Conservation (phyloP, 2,113 vertebrate species). For the Ibidorhyncha struthersii region DNA sequence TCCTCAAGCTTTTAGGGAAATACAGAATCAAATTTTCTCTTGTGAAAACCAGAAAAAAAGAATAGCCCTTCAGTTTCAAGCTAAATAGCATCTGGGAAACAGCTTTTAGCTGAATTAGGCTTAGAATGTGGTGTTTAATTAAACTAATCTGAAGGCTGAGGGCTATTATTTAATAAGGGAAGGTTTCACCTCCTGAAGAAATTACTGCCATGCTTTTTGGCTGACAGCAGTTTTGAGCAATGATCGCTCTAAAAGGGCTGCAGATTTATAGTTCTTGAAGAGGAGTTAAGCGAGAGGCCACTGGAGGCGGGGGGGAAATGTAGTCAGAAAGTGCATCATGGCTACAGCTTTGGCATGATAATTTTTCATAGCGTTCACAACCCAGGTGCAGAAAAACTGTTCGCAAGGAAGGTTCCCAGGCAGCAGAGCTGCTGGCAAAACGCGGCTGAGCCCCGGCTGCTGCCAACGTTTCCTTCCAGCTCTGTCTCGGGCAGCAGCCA, state of each 20-base stretch:
- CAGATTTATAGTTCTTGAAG: not conserved
- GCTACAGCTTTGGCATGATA: not conserved
- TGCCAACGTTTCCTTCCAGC: too few species aligned
- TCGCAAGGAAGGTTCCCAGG: not conserved
- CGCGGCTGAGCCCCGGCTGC: not conserved
- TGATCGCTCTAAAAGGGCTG: not conserved
- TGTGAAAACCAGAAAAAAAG: not conserved
- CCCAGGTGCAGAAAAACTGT: not conserved
- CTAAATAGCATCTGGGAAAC: not conserved
- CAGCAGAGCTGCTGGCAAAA: not conserved
- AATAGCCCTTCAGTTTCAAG: not conserved
- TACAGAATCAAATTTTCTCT: not conserved
- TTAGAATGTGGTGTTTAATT: not conserved
- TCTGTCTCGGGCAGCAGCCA: not conserved
- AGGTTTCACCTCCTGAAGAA: not conserved
- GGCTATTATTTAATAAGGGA: not conserved
- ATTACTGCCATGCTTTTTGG: not conserved
- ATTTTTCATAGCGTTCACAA: not conserved
- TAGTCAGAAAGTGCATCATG: not conserved
- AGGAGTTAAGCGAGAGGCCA: not conserved
- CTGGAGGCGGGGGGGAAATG: not conserved
- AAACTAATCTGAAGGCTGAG: not conserved
- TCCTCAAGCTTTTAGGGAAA: not conserved
- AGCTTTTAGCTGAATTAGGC: not conserved
- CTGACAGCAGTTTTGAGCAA: not conserved